These are phyloP conservation scores for Lycodopsis pacificus DNA, from an alignment of 2,797 vertebrate species.

Conservation along the genomic window DNA sequence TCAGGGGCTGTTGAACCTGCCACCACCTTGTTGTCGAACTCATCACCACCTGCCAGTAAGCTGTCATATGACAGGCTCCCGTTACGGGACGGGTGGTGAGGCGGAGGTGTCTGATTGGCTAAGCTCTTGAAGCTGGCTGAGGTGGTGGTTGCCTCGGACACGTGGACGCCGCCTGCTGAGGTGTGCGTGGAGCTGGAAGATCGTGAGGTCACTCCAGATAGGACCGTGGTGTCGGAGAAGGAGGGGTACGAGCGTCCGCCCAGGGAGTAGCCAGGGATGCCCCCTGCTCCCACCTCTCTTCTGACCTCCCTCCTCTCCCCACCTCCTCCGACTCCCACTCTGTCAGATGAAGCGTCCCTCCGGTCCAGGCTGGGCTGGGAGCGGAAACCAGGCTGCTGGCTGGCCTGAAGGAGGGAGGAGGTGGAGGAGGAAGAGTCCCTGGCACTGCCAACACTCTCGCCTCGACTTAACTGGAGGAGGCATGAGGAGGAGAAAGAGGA, in stretches of 20 bases:
- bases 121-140: conserved; percentile 96
- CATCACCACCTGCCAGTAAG: conserved; percentile 82
- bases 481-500: conserved; percentile 31
- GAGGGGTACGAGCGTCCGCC: conserved; percentile 85
- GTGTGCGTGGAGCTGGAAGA: conserved; percentile 92
- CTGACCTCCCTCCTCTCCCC: conserved; percentile 59
- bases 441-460: conserved; percentile 87
- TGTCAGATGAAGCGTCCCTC: conserved; percentile 58
- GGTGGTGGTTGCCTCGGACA: conserved; percentile 86
- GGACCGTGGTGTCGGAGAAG: conserved; percentile 88
- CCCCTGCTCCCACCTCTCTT: conserved; percentile 57
- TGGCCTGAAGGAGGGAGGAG: conserved; percentile 88
- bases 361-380: conserved; percentile 95
- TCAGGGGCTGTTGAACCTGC: conserved; percentile 61
- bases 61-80: conserved; percentile 89
- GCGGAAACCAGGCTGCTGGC: conserved; percentile 91
- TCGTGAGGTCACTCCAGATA: conserved; percentile 86
- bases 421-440: conserved; percentile 90
- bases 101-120: conserved; percentile 90
- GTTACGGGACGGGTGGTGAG: conserved; percentile 84
- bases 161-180: conserved; percentile 71
- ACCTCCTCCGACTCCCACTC: conserved; percentile 55
- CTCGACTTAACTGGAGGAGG: conserved; percentile 88
- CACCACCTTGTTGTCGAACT: conserved; percentile 82
- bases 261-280: conserved; percentile 81